Percentiles rank a stretch among this genome's conserved stretches.
These are phyloP conservation scores for Synanthedon tipuliformis DNA, from an alignment of 2,888 invertebrate genomes.

Conservation along the genomic window DNA sequence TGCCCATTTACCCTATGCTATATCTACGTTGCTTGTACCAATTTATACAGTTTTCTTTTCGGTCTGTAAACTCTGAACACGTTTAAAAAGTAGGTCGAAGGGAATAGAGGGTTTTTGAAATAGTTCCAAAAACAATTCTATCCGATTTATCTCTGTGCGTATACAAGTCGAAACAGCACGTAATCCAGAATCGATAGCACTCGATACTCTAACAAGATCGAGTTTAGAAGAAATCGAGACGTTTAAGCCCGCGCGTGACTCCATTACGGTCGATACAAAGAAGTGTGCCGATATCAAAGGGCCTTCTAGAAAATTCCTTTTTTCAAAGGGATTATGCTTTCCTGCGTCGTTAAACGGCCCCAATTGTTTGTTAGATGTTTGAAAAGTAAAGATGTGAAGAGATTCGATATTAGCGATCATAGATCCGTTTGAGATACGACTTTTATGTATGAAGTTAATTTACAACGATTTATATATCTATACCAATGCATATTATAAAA, in stretches of 20 bases:
- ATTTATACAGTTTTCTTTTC: too few species aligned
- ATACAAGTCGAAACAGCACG: neutral
- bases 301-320: slow-evolving; percentile 17
- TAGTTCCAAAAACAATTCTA: neutral
- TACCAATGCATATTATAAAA: too few species aligned
- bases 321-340: slow-evolving; percentile 9
- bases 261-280: slow-evolving; percentile 42
- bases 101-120: too few species aligned
- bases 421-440: too few species aligned
- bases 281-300: slow-evolving; percentile 29
- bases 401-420: too few species aligned
- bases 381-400: neutral
- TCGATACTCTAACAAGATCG: slow-evolving; percentile 30
- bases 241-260: slow-evolving; percentile 51
- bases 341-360: slow-evolving; percentile 15
- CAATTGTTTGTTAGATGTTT: slow-evolving; percentile 11
- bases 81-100: too few species aligned
- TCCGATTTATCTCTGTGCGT: slow-evolving; percentile 3
- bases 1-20: too few species aligned
- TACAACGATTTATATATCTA: too few species aligned
- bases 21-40: too few species aligned
- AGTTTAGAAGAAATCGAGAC: slow-evolving; percentile 32
- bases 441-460: too few species aligned
- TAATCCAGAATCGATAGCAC: slow-evolving; percentile 28
- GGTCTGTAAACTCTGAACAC: too few species aligned